A percentile compares a stretch with the other conserved stretches of the same genome.
Evolutionary conservation across 2,888 invertebrate species (phyloP).

Genomic region (Orthosia incerta): DNA sequence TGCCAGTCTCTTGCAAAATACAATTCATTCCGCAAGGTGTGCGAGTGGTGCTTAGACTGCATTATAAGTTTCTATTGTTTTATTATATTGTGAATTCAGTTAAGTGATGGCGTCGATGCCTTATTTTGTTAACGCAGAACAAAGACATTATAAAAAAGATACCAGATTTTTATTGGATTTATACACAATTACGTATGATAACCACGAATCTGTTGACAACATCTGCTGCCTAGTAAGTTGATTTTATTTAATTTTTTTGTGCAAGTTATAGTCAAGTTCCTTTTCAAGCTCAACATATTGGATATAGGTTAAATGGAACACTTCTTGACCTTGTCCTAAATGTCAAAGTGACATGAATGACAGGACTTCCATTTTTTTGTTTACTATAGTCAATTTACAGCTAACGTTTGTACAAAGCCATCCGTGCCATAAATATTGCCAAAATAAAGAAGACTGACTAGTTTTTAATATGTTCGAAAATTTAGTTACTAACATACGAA

Average conservation of each 20-base stretch:
- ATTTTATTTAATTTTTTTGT: conserved; percentile 47
- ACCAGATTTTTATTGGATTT: conserved; percentile 95
- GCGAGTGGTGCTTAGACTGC: conserved; percentile 67
- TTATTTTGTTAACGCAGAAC: conserved; percentile 88
- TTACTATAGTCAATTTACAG: conserved; percentile 69
- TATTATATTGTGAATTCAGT: conserved; percentile 57
- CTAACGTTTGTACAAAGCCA: conserved; percentile 72
- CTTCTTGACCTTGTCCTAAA: conserved; percentile 85
- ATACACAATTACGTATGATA: conserved; percentile 96
- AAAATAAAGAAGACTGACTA: conserved; percentile 87
- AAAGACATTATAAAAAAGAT: conserved; percentile 96
- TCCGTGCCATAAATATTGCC: conserved; percentile 84
- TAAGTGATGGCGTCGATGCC: conserved; percentile 89
- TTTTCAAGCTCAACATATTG: conserved; percentile 39
- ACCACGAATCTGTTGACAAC: conserved; percentile 94
- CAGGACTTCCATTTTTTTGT: conserved; percentile 75
- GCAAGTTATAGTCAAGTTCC: neutral
- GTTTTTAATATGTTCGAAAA: conserved; percentile 87
- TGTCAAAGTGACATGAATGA: conserved; percentile 85
- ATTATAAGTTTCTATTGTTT: conserved; percentile 59
- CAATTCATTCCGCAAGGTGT: conserved; percentile 74
- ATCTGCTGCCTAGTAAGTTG: conserved; percentile 92
- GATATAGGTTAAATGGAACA: conserved; percentile 77
- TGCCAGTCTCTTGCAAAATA: conserved; percentile 79
- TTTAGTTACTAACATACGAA: conserved; percentile 84